phyloP scores from a whole-genome alignment of 2,113 vertebrate genomes.

The Ammodramus savannarum region DNA sequence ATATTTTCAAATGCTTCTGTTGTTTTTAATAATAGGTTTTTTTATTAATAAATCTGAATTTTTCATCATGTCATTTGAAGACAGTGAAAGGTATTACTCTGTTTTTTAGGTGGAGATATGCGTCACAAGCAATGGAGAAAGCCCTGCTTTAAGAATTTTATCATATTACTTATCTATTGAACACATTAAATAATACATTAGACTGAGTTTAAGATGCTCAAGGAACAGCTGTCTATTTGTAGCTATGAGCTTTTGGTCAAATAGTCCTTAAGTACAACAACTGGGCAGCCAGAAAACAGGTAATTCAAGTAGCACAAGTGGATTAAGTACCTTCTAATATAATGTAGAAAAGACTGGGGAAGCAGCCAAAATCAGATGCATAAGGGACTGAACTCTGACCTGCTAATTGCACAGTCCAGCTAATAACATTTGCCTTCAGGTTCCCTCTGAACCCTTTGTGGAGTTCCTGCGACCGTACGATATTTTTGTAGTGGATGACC shows the following conservation, averaged over 20 bases:
- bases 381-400: not conserved
- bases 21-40: not conserved
- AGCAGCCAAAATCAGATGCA: not conserved
- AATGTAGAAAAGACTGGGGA: not conserved
- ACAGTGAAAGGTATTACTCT: not conserved
- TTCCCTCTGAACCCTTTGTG: not conserved
- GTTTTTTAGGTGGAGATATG: not conserved
- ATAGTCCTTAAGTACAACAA: not conserved
- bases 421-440: not conserved
- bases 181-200: not conserved
- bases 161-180: not conserved
- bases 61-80: not conserved
- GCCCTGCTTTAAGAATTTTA: not conserved
- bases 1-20: not conserved
- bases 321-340: not conserved
- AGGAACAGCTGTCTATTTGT: not conserved
- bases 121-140: not conserved
- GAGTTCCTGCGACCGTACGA: not conserved
- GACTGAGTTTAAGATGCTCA: not conserved
- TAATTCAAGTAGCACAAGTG: not conserved
- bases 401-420: not conserved
- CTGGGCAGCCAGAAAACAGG: not conserved
- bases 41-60: not conserved
- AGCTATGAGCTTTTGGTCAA: not conserved
- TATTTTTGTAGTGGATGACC: not conserved